Evolutionary conservation across 2,113 vertebrate species (phyloP), one percentile per base, ranked within the genome.

Genomic region (Spea bombifrons): DNA sequence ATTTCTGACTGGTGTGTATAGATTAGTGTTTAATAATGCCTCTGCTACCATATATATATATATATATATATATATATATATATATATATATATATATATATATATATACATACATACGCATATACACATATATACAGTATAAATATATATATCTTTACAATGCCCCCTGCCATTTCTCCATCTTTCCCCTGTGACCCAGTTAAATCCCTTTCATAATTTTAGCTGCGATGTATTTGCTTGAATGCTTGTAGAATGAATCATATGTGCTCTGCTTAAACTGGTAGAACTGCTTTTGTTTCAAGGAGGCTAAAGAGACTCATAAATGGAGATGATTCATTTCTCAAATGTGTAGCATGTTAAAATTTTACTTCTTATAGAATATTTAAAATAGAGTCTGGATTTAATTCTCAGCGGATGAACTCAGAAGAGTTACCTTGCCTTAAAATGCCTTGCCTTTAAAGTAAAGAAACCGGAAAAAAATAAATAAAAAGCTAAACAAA

Each of bases 311-410:
- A 45, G 77, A 73, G 77, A 73, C 71, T 80, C 77, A 49, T 80
- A 80, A 80, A 79, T 59, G 77, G 50, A 68, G 64, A 80, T 80
- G 71, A 80, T 73, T 80, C 71, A 80, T 73, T 67, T 68, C 73
- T 57, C 71, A 67, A 66, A 73, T 80, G 77, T 65, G 57, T 59
- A 17, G 52, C 64, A 16, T 9, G 49, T 9, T 46, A 63, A 64
- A 30, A 53, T 47, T 44, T 66, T 59, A 44, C 71, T 53, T 80
- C 71, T 68, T 68, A 67, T 67, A 63, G 53, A 80, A 49, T 17
- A 5, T 16, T 57, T 66, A 57, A 66, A 30, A 73, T 44, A 55
- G 16, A 47, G 63, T 52, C 47, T 66, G 77, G 48, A 57, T 66
- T 16, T 46, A 15, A 15, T 73, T 46, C 64, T 49, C 13, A 46